Evolutionary conservation across 2,888 invertebrate genomes (phyloP), one percentile per base, ranked within the genome.

Genomic region (Protodeltote pygarga): DNA sequence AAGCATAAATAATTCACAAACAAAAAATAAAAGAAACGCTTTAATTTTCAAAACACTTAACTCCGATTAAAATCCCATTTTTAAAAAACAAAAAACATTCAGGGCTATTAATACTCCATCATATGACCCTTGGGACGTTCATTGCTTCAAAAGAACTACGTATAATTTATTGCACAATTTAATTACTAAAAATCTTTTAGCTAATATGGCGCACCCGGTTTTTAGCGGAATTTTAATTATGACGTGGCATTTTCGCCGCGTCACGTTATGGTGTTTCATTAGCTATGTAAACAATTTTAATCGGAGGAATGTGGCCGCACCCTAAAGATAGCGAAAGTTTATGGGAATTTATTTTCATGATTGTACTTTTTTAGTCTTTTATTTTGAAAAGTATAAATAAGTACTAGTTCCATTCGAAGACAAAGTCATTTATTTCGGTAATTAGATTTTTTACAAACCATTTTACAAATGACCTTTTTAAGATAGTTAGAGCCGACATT

Each of bases 281-380:
- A 87, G 79, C 72, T 71, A 77, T 77, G 85, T 78, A 87, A 89
- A 89, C 87, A 88, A 76, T 83, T 86, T 86, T 85, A 87, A 86
- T 85, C 83, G 81, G 60, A 63, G 65, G 75, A 75, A 75, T 77
- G 71, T 68, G 65, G 75, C 73, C 86, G 77, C 85, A 71, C 86
- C 85, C 76, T 77, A 55, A 65, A 58, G 44, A 59, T 57, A 58
- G 62, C 50, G 48, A 45, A 48, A 29, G 54, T 29, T 51, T 50
- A 58, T 48, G 29, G 54, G 39, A 45, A 46, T 68, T 72, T 69
- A 54, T 65, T 65, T 62, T 59, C 32, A 46, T 47, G 38, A 55
- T 47, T 63, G 55, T 44, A 44, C 25, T 50, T 42, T 63, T 57
- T 57, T 48, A 32, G 27, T 20, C 38, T 39, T 31, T 46, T 10